Evolutionary conservation across 2,797 vertebrate species (phyloP).

Genomic region (Argyrosomus regius): DNA sequence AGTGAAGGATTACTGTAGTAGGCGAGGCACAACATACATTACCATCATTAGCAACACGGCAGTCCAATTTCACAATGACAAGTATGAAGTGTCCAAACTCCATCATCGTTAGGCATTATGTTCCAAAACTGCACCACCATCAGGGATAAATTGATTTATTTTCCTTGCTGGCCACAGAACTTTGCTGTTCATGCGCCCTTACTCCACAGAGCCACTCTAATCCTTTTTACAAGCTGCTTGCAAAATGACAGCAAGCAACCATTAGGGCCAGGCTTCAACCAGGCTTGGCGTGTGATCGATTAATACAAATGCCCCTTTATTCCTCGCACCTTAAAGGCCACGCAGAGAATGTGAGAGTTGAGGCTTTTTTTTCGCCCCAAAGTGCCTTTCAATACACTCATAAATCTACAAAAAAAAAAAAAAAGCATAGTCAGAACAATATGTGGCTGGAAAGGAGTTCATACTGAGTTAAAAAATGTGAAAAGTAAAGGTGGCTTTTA

Average conservation of each 20-base stretch:
- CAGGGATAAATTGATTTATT: constrained; percentile 85
- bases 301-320: constrained; percentile 80
- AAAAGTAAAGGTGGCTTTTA: constrained; percentile 40
- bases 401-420: constrained; percentile 66
- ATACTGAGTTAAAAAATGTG: constrained; percentile 17
- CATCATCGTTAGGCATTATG: constrained; percentile 85
- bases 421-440: constrained; percentile 45
- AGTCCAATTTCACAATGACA: constrained; percentile 86
- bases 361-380: constrained; percentile 42
- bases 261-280: constrained; percentile 76
- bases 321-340: constrained; percentile 79
- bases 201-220: constrained; percentile 78
- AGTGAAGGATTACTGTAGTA: constrained; percentile 83
- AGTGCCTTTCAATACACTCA: constrained; percentile 77
- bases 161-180: constrained; percentile 76
- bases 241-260: constrained; percentile 82
- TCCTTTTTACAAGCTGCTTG: constrained; percentile 78
- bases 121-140: constrained; percentile 80
- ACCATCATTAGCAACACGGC: constrained; percentile 82
- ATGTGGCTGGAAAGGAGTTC: constrained; percentile 47
- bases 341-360: constrained; percentile 59
- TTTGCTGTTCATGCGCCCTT: constrained; percentile 76
- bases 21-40: constrained; percentile 84
- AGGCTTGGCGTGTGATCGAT: constrained; percentile 77
- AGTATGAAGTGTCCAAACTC: constrained; percentile 86